Evolutionary conservation across 2,113 vertebrate genomes (phyloP).

Genomic region (Aleadryas rufinucha): DNA sequence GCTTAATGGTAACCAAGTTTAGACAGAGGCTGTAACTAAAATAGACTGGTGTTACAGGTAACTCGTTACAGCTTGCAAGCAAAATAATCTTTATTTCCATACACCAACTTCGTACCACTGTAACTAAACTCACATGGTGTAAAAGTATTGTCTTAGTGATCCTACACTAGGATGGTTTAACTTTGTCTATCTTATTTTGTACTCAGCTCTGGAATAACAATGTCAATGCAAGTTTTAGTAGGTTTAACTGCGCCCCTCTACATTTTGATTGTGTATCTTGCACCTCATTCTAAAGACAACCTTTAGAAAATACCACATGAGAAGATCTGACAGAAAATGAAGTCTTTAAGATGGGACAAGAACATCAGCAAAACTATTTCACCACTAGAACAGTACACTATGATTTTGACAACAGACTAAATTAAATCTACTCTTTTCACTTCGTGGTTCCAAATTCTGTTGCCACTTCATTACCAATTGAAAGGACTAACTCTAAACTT

Average conservation of each 20-base stretch:
- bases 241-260: not conserved
- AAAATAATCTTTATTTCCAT: not conserved
- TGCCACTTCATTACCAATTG: not conserved
- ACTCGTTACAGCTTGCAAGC: not conserved
- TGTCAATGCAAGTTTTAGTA: not conserved
- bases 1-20: not conserved
- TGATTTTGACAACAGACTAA: not conserved
- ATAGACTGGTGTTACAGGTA: not conserved
- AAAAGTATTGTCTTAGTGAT: not conserved
- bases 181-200: not conserved
- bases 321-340: not conserved
- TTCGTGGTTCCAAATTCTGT: not conserved
- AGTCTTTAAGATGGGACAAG: not conserved
- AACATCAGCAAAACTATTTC: not conserved
- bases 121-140: not conserved
- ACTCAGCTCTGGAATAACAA: not conserved
- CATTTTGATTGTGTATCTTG: accelerated
- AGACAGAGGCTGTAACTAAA: not conserved
- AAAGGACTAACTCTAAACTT: not conserved
- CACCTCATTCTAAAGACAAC: not conserved
- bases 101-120: accelerated
- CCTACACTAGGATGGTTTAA: not conserved
- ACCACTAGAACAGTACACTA: not conserved
- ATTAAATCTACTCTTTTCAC: not conserved
- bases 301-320: not conserved